These are phyloP conservation scores for Poecile atricapillus DNA, from an alignment of 2,113 vertebrate genomes.

Conservation along the genomic window DNA sequence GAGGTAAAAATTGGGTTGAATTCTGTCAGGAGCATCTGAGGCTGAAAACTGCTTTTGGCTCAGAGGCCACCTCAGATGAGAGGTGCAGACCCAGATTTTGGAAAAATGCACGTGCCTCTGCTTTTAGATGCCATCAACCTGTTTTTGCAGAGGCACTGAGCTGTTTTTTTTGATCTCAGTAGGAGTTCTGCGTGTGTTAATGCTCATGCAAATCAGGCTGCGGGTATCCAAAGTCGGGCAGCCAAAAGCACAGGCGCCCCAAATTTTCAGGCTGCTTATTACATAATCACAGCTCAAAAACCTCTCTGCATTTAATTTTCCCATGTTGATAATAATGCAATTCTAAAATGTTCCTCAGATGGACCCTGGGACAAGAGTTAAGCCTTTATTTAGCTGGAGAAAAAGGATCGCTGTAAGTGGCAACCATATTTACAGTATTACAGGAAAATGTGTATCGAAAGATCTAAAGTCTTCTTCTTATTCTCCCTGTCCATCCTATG, in stretches of 20 bases:
- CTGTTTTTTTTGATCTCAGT: conserved; percentile 53
- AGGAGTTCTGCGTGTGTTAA: conserved; percentile 44
- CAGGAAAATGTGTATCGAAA: neutral
- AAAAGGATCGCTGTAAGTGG: neutral
- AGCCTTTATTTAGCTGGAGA: neutral
- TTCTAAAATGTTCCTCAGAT: neutral
- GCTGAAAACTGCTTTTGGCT: neutral
- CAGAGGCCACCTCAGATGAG: neutral
- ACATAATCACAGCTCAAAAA: neutral
- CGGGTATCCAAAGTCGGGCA: conserved; percentile 11
- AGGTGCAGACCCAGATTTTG: neutral
- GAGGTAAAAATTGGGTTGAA: neutral
- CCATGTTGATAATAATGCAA: neutral
- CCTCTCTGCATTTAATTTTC: neutral
- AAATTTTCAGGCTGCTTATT: conserved; percentile 21
- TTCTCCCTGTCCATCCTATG: neutral
- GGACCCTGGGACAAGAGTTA: neutral
- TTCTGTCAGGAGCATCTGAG: neutral
- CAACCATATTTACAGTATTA: neutral
- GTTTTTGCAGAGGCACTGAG: neutral
- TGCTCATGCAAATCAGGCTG: conserved; percentile 48
- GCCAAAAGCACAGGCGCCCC: conserved; percentile 29
- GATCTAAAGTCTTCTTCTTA: neutral
- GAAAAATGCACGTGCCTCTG: neutral
- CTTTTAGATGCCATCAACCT: conserved; percentile 11